Percentiles rank a stretch among this genome's conserved stretches.
phyloP scores from a whole-genome alignment of 2,797 vertebrate species.

The Pitangus sulphuratus region DNA sequence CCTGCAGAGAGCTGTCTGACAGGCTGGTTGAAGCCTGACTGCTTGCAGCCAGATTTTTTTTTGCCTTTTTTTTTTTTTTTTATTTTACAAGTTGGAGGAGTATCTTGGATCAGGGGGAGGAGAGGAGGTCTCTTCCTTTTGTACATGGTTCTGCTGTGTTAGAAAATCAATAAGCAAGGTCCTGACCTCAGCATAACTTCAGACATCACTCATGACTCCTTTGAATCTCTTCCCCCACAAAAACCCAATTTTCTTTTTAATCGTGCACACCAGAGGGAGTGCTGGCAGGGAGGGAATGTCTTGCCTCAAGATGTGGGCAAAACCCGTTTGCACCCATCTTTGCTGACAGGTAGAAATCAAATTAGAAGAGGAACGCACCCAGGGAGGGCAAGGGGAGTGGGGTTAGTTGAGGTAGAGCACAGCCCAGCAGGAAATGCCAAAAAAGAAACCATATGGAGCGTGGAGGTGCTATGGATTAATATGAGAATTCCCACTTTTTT shows the following conservation, averaged over 20 bases:
- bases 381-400: neutral
- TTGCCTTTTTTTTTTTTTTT: rapidly evolving
- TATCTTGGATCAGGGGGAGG: slow-evolving; percentile 23
- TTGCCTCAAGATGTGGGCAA: slow-evolving; percentile 26
- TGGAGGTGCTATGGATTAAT: slow-evolving; percentile 49
- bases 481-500: neutral
- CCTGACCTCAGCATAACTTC: slow-evolving; percentile 71
- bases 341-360: slow-evolving; percentile 70
- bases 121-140: slow-evolving; percentile 57
- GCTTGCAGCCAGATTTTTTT: slow-evolving; percentile 62
- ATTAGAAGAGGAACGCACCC: slow-evolving; percentile 54
- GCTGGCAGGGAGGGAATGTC: neutral
- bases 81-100: neutral
- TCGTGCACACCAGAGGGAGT: neutral
- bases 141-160: slow-evolving; percentile 40
- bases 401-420: slow-evolving; percentile 70
- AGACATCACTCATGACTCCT: slow-evolving; percentile 59
- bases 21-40: slow-evolving; percentile 73
- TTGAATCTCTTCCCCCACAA: neutral
- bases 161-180: slow-evolving; percentile 73
- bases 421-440: slow-evolving; percentile 37
- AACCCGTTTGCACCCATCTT: slow-evolving; percentile 10
- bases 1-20: slow-evolving; percentile 80
- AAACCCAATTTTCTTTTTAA: slow-evolving; percentile 3
- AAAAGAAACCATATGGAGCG: slow-evolving; percentile 50